Evolutionary conservation across 37 sponge, comb jelly and placozoan species (phyloP).

Genomic region (Lycopodina hypogea): DNA sequence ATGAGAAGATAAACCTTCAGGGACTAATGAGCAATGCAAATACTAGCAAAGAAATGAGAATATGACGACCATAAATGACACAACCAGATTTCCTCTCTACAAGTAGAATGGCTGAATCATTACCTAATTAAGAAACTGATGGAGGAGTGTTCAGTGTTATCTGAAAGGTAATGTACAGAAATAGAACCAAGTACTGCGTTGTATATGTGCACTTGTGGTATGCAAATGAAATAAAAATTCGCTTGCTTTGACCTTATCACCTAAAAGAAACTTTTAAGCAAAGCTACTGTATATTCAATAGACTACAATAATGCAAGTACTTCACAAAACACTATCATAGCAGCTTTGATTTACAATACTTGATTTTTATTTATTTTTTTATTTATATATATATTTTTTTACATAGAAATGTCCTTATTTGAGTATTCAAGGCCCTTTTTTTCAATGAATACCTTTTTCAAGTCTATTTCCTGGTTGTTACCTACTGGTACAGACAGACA

Average conservation of each 20-base stretch:
- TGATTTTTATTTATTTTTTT: too few species aligned
- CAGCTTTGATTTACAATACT: neutral
- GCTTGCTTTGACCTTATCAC: neutral
- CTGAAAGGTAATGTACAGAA: slow-evolving; percentile 27
- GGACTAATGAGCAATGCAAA: neutral
- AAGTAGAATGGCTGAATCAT: slow-evolving; percentile 11
- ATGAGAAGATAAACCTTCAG: neutral
- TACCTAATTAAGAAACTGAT: slow-evolving; percentile 19
- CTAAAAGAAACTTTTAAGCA: neutral
- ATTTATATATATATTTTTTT: too few species aligned
- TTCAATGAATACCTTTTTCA: neutral
- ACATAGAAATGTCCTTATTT: neutral
- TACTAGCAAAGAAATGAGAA: slow-evolving; percentile 14
- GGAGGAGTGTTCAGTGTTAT: slow-evolving; percentile 1
- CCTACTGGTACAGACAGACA: too few species aligned
- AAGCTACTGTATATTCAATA: neutral
- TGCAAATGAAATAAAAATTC: neutral
- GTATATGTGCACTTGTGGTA: slow-evolving; percentile 18
- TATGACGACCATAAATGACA: slow-evolving; percentile 20
- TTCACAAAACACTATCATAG: neutral
- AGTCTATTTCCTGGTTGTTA: too few species aligned
- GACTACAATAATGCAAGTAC: neutral
- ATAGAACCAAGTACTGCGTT: slow-evolving; percentile 33
- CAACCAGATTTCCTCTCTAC: slow-evolving; percentile 3
- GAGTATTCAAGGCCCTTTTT: neutral